Percentiles rank a stretch among this genome's conserved stretches.
Conservation (phyloP, 1,140 invertebrate species). For the Drosophila arawakana region DNA sequence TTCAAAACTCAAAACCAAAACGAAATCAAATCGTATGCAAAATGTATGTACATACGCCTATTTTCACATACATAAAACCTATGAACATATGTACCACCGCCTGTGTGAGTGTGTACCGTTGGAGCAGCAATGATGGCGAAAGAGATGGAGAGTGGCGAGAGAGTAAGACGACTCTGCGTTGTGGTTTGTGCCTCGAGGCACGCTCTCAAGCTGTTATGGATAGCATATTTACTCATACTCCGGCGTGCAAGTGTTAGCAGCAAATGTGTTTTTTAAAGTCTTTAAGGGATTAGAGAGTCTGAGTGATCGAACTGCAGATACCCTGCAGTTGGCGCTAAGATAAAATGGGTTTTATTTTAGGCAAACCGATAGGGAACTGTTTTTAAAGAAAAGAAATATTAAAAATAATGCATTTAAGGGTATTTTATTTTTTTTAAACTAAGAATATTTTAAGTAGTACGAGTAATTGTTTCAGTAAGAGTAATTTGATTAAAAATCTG, state of each 20-base stretch:
- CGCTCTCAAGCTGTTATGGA: conserved; percentile 21
- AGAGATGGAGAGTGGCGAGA: neutral
- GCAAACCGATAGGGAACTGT: no score
- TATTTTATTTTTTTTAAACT: no score
- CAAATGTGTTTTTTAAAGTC: neutral
- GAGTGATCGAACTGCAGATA: neutral
- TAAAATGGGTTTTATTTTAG: no score
- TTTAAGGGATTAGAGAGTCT: neutral
- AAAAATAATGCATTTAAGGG: neutral
- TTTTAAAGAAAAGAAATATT: no score
- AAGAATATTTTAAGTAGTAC: neutral
- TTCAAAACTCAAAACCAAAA: conserved; percentile 39
- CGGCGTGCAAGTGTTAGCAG: conserved; percentile 7
- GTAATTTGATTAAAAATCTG: no score
- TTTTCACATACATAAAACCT: conserved; percentile 11
- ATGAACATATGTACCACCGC: neutral
- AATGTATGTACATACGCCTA: conserved; percentile 36
- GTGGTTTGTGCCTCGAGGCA: conserved; percentile 26
- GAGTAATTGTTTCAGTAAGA: neutral
- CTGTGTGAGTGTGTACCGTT: neutral
- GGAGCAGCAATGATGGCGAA: conserved; percentile 5
- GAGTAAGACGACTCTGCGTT: conserved; percentile 24
- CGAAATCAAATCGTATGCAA: conserved; percentile 43
- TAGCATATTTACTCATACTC: conserved; percentile 23
- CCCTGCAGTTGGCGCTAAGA: neutral